Evolutionary conservation across 1,140 invertebrate species (phyloP).

Genomic region (Papilio aristodemus): DNA sequence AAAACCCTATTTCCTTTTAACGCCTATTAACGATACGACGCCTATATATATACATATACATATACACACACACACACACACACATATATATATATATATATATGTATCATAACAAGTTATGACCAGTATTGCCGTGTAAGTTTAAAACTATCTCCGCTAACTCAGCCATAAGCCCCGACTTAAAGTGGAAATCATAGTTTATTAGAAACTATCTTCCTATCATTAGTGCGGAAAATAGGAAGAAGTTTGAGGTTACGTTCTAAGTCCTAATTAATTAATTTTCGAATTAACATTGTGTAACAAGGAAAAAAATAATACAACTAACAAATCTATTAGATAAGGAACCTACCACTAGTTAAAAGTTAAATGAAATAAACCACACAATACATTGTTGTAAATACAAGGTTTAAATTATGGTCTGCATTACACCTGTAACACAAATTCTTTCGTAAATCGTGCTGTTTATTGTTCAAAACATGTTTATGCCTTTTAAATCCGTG

Average conservation of each 20-base stretch:
- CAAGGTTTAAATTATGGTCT: too few species aligned
- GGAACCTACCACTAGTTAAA: too few species aligned
- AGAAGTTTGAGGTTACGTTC: background rate
- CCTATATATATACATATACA: too few species aligned
- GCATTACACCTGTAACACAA: background rate
- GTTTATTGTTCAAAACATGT: conserved; percentile 1
- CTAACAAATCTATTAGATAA: too few species aligned
- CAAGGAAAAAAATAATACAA: too few species aligned
- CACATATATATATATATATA: too few species aligned
- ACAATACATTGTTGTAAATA: too few species aligned
- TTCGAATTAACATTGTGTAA: too few species aligned
- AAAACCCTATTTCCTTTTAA: too few species aligned
- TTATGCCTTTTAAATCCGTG: background rate
- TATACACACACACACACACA: too few species aligned
- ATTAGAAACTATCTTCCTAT: conserved; percentile 10
- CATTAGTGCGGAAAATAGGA: conserved; percentile 11
- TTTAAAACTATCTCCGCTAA: conserved; percentile 4
- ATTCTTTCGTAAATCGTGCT: background rate
- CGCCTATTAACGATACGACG: too few species aligned
- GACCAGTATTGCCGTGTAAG: conserved; percentile 6
- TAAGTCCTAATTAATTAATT: background rate
- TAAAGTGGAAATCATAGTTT: conserved; percentile 15
- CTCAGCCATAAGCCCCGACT: background rate
- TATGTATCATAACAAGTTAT: background rate
- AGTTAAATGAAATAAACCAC: too few species aligned